Base-by-base conservation (phyloP, 2,113 vertebrate species). In the Protobothrops mucrosquamatus region DNA sequence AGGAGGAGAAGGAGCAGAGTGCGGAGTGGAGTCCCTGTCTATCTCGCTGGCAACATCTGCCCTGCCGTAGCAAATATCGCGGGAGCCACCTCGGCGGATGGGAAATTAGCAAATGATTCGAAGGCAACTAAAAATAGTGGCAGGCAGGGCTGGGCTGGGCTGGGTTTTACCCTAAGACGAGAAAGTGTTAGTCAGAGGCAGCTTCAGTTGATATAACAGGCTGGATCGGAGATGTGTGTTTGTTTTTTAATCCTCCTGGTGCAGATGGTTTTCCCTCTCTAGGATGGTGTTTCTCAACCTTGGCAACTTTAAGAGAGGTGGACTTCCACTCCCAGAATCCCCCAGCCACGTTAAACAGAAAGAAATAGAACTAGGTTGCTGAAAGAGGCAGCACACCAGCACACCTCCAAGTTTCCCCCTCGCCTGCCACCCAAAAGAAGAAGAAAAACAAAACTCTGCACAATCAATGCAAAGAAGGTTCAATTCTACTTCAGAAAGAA, bases 401-500 rank as follows among this genome's bases (percentile, higher is more conserved):
- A 56, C 54, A 51, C 48, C 7, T 51, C 7, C 48, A 51, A 8
- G 48, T 9, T 51, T 9, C 48, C 7, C 48, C 48, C 54, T 55
- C 7, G 12, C 54, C 54, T 3, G 54, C 54, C 54, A 14, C 54
- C 54, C 1, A 15, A 2, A 55, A 55, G 4, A 18, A 3, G 2
- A 18, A 43, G 43, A 92, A 88, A 34, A 55, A 3, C 14, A 86
- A 26, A 46, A 29, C 24, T 20, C 24, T 61, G 96, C 52, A 54
- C 46, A 54, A 54, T 9, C 26, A 29, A 52, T 18, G 1, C 94
- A 93, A 97, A 93, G 56, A 96, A 93, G 94, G 93, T 94, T 96
- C 94, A 90, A 92, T 94, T 43, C 85, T 18, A 56, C 96, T 95
- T 94, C 94, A 96, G 92, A 20, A 54, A 96, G 94, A 97, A 97